Percentiles rank a stretch among this genome's conserved stretches.
Conservation (phyloP, 2,113 vertebrate species). For the Peromyscus maniculatus region DNA sequence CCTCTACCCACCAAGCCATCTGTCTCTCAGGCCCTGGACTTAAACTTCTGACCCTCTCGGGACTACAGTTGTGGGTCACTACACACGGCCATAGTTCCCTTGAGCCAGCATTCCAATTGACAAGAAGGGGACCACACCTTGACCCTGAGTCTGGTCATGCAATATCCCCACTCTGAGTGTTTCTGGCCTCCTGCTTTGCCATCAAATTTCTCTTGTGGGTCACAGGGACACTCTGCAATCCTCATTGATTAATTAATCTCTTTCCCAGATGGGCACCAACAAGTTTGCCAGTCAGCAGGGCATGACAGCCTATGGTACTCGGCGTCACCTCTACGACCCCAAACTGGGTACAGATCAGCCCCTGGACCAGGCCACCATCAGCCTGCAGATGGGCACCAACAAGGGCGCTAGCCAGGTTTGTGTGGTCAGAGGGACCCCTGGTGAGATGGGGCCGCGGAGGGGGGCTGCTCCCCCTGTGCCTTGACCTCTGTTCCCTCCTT, state of each 20-base stretch:
- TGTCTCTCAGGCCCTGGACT: neutral
- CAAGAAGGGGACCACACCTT: neutral
- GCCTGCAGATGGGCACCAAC: conserved; percentile 98
- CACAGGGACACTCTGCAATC: neutral
- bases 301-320: conserved; percentile 96
- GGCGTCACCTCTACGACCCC: conserved; percentile 95
- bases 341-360: conserved; percentile 93
- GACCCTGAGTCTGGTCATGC: neutral
- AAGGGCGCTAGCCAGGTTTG: conserved; percentile 96
- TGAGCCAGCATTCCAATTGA: neutral
- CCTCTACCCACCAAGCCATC: neutral
- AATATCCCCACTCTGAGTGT: neutral
- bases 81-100: neutral
- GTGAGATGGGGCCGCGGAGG: neutral
- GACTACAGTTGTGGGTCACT: neutral
- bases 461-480: fast-evolving
- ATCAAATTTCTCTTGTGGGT: fast-evolving
- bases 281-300: conserved; percentile 97
- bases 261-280: conserved; percentile 95
- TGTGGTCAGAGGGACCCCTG: fast-evolving
- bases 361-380: conserved; percentile 95
- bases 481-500: neutral
- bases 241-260: neutral
- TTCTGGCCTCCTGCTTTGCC: neutral
- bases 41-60: neutral